Base-by-base conservation (phyloP, 2,888 invertebrate species). In the Nezara viridula region DNA sequence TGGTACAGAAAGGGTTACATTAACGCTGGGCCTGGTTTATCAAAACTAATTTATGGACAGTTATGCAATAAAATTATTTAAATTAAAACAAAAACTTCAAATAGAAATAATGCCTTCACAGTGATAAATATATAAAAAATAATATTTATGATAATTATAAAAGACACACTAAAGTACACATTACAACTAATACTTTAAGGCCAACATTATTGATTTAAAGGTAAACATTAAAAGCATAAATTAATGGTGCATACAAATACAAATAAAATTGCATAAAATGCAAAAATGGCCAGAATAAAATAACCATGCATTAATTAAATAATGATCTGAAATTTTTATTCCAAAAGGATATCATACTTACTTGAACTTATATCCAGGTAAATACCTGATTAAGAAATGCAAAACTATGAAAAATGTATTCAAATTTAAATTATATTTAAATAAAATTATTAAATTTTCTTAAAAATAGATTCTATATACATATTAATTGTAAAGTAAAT, bases 371-470 rank as follows among this genome's bases (percentile, higher is more conserved):
- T 24, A 52, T 86, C 86, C 86, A 86, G 52, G 86, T 86, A 86
- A 52, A 86, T 86, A 86, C 86, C 86, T 86, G 50, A 86, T 86
- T 86, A 37, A 50, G 86, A n/a, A 86, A 86, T 52, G 55, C 50
- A 86, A 86, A 85, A 77, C 21, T 24, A 44, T 55, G 52, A 85
- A 89, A 50, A n/a, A 85, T 85, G 40, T 37, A 9, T 24, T 50
- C 37, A 47, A 86, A 81, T n/a, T 40, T 24, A 47, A 40, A 60
- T 55, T 49, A 37, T 60, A 60, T 0, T 27, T 27, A 60, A 14
- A 5, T 27, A 60, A 27, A 27, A 6, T 60, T 21, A 60, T 19
- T 24, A 9, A 60, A n/a, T 27, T 27, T 60, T 44, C 55, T 37
- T 50, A 52, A 60, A 21, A 10, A 4, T 86, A n/a, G 21, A 37